These are phyloP conservation scores for Cremastinae sp. DNA, from an alignment of 2,888 invertebrate genomes.

Conservation along the genomic window DNA sequence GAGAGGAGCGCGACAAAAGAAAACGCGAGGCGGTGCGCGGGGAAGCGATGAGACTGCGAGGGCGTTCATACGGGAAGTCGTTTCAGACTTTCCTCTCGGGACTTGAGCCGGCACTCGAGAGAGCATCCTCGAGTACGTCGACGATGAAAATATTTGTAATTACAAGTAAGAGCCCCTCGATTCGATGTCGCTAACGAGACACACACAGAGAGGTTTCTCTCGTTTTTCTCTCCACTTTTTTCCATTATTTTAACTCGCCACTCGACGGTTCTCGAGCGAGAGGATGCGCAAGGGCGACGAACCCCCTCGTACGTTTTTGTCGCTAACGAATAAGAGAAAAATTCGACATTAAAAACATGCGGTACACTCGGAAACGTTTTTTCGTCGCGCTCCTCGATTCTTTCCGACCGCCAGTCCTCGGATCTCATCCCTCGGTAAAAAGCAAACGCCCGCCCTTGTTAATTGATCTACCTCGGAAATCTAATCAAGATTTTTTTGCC, in stretches of 20 bases:
- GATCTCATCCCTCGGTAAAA: not conserved
- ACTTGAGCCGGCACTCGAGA: constrained; percentile 51
- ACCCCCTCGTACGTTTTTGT: constrained; percentile 26
- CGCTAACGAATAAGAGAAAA: constrained; percentile 43
- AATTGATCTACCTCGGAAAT: constrained; percentile 11
- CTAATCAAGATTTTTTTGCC: not conserved
- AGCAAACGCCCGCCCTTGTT: not conserved
- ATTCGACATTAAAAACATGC: constrained; percentile 54
- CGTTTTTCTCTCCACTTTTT: constrained; percentile 26
- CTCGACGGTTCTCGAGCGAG: constrained; percentile 6
- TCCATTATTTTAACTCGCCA: constrained; percentile 7
- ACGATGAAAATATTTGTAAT: constrained; percentile 65
- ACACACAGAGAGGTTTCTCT: constrained; percentile 30
- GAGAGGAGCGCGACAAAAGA: not conserved
- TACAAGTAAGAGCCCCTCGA: constrained; percentile 70
- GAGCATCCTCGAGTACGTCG: constrained; percentile 41
- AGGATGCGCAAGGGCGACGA: constrained; percentile 45
- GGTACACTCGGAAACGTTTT: constrained; percentile 28
- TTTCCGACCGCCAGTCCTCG: constrained; percentile 2
- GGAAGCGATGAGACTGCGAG: constrained; percentile 40
- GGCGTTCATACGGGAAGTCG: constrained; percentile 26
- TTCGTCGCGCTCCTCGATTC: constrained; percentile 6
- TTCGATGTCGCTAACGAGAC: constrained; percentile 60
- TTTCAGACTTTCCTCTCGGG: constrained; percentile 35
- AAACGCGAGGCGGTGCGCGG: constrained; percentile 5